These are phyloP conservation scores for Lottia gigantea DNA, from an alignment of 2,888 invertebrate species.

Conservation along the genomic window DNA sequence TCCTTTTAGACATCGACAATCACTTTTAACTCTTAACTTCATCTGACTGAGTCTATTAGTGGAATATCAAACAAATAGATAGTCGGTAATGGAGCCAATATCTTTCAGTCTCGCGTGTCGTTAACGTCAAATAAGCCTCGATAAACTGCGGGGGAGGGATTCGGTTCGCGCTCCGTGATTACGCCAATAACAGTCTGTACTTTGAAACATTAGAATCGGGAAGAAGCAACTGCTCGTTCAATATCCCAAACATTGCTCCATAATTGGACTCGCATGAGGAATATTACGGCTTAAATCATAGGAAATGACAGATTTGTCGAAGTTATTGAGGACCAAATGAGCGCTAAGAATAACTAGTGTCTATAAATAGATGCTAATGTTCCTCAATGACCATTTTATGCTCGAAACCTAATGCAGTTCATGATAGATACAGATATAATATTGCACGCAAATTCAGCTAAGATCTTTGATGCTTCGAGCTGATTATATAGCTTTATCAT, in stretches of 20 bases:
- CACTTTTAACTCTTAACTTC: no score
- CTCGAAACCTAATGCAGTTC: no score
- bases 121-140: not conserved
- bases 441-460: no score
- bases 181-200: no score
- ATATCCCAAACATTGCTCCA: not conserved
- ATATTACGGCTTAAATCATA: not conserved
- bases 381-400: no score
- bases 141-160: slow-evolving; percentile 1
- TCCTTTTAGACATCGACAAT: no score
- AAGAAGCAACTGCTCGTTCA: not conserved
- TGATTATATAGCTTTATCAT: no score
- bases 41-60: no score
- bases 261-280: slow-evolving; percentile 3
- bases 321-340: slow-evolving; percentile 2
- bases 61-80: slow-evolving; percentile 1
- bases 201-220: not conserved
- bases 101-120: not conserved
- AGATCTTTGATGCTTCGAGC: no score
- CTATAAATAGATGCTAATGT: no score
- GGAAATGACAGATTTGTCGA: slow-evolving; percentile 9
- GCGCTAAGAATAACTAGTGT: not conserved
- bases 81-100: slow-evolving; percentile 5
- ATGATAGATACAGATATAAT: no score
- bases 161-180: not conserved